phyloP scores from a whole-genome alignment of 2,113 vertebrate genomes.

The Eupsittula cactorum region DNA sequence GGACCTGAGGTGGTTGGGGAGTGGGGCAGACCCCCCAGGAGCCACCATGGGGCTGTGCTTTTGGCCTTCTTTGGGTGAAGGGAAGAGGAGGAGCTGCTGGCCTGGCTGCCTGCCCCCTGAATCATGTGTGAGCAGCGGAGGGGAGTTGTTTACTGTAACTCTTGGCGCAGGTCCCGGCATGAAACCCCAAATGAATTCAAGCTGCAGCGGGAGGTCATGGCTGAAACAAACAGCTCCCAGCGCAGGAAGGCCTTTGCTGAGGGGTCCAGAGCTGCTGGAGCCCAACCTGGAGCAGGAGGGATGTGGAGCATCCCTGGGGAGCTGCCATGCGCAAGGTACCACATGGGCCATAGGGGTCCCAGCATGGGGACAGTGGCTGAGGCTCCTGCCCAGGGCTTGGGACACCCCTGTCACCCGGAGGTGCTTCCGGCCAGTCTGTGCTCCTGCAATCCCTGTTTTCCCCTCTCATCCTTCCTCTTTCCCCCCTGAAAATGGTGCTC shows the following conservation, averaged over 20 bases:
- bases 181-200: constrained; percentile 30
- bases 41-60: fast-evolving
- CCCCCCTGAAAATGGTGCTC: background rate
- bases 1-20: background rate
- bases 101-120: background rate
- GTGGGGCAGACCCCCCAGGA: background rate
- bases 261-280: background rate
- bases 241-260: background rate
- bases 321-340: background rate
- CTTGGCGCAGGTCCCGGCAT: background rate
- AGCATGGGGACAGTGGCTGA: fast-evolving
- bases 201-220: background rate
- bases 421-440: background rate
- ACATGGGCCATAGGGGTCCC: background rate
- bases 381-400: background rate
- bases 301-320: background rate
- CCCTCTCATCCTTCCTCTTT: background rate
- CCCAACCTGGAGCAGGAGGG: background rate
- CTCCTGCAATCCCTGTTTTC: background rate
- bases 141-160: constrained; percentile 15
- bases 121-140: background rate
- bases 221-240: background rate
- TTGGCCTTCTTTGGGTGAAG: background rate
- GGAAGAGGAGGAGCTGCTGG: background rate
- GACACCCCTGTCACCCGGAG: fast-evolving